Percentiles rank a stretch among this genome's conserved stretches.
Evolutionary conservation across 2,888 invertebrate species (phyloP).

Genomic region (Muscina levida): DNA sequence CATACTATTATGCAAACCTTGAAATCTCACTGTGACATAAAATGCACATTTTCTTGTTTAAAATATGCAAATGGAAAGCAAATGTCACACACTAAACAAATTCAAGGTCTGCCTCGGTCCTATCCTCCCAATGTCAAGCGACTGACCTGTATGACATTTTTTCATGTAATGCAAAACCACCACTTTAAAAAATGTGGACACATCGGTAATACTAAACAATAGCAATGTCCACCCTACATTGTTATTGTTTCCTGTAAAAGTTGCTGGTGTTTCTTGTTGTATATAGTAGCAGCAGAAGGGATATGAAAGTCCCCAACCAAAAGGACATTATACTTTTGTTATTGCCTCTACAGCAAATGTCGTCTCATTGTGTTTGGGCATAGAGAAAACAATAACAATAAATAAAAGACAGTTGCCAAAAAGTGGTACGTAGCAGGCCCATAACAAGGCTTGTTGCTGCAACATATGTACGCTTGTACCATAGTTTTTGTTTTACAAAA

Average conservation of each 20-base stretch:
- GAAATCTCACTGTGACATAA: too few species aligned
- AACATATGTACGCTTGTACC: neutral
- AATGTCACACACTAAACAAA: too few species aligned
- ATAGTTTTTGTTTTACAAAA: too few species aligned
- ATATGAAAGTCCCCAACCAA: neutral
- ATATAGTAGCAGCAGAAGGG: neutral
- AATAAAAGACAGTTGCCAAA: conserved; percentile 27
- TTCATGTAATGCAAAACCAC: neutral
- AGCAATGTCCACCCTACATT: neutral
- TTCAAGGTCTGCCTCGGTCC: too few species aligned
- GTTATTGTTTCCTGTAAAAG: conserved; percentile 2
- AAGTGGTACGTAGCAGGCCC: neutral
- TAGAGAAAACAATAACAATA: conserved; percentile 26
- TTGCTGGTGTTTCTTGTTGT: neutral
- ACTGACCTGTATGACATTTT: neutral
- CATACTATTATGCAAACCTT: too few species aligned
- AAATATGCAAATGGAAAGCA: too few species aligned
- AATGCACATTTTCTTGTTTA: too few species aligned
- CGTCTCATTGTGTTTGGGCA: conserved; percentile 14
- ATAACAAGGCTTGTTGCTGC: conserved; percentile 25
- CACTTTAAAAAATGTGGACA: neutral
- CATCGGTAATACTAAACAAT: neutral
- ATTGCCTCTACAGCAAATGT: conserved; percentile 12
- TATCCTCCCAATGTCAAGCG: too few species aligned
- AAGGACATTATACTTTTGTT: conserved; percentile 2